These are phyloP conservation scores for Onychomys torridus DNA, from an alignment of 2,797 vertebrate genomes.

Conservation along the genomic window DNA sequence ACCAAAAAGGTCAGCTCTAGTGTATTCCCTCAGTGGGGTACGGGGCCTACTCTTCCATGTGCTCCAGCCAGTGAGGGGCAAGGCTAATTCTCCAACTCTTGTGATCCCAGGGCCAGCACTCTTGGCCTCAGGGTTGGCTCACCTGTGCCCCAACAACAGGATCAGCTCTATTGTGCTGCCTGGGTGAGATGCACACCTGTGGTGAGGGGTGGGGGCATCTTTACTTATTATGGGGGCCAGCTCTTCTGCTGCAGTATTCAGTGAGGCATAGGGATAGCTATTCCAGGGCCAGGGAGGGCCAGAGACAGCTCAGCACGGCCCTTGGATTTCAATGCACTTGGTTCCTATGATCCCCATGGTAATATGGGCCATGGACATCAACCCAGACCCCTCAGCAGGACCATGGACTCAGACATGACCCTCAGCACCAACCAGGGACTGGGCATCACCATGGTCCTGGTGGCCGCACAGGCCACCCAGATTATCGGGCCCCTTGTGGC, in stretches of 20 bases:
- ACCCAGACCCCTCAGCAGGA: too few relatives aligned
- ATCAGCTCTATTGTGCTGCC: not conserved
- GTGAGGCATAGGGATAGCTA: accelerated
- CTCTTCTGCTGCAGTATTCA: not conserved
- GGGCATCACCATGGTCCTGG: too few relatives aligned
- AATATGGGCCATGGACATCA: too few relatives aligned
- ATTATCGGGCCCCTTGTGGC: too few relatives aligned
- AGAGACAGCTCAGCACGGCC: not conserved
- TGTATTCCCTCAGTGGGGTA: too few relatives aligned
- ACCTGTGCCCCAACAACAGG: not conserved
- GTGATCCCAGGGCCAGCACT: not conserved
- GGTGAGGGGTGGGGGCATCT: not conserved
- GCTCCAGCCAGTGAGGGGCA: not conserved
- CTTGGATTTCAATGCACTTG: too few relatives aligned
- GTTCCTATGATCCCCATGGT: too few relatives aligned
- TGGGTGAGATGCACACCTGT: not conserved
- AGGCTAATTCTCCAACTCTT: not conserved
- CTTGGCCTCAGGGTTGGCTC: not conserved
- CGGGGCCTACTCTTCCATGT: not conserved
- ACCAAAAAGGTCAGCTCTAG: too few relatives aligned
- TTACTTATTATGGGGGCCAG: not conserved
- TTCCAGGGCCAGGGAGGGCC: not conserved
- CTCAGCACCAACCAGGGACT: too few relatives aligned
- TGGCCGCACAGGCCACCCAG: too few relatives aligned
- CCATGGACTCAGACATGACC: too few relatives aligned